Base-by-base conservation (phyloP, 1,140 invertebrate genomes). In the Leptopilina boulardi region DNA sequence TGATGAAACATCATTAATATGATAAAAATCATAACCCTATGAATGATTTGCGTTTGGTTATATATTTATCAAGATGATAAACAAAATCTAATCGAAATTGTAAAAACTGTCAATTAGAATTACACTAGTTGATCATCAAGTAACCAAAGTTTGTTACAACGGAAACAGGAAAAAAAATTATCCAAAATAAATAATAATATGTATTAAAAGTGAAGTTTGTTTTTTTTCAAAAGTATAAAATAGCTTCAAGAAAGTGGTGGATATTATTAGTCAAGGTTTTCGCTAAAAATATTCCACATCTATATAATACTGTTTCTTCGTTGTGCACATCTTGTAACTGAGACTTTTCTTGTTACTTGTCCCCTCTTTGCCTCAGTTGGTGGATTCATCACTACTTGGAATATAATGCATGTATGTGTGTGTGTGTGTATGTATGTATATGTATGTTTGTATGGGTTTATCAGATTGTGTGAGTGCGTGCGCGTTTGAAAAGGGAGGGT, bases 401-500 rank as follows among this genome's bases (percentile, higher is more conserved):
- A 66, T 66, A 66, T 66, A 66, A 66, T 66, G 59, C 6, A 26
- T 13, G 59, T 66, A 8, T 8, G 26, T 11, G 21, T 66, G 59
- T 66, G 56, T 66, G 6, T 66, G 6, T 66, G 59, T 66, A 15
- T 66, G 59, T 66, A n/a, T 66, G 59, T 66, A 15, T 66, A n/a
- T n/a, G n/a, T n/a, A n/a, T n/a, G n/a, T 66, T 6, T 66, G 59
- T 66, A 15, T 66, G 59, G 10, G 59, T 34, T 6, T 13, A 66
- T 30, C 59, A 66, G 59, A 30, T 30, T 66, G 59, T 30, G 59
- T 66, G 26, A 11, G 59, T 66, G 59, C 59, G 59, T 66, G 59
- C 59, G 59, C 59, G 59, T 66, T 66, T 66, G 59, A 66, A 26
- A 66, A 66, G 59, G 59, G 59, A 66, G 59, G 59, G 59, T 66